phyloP scores from a whole-genome alignment of 2,113 vertebrate species.

The Tichodroma muraria region DNA sequence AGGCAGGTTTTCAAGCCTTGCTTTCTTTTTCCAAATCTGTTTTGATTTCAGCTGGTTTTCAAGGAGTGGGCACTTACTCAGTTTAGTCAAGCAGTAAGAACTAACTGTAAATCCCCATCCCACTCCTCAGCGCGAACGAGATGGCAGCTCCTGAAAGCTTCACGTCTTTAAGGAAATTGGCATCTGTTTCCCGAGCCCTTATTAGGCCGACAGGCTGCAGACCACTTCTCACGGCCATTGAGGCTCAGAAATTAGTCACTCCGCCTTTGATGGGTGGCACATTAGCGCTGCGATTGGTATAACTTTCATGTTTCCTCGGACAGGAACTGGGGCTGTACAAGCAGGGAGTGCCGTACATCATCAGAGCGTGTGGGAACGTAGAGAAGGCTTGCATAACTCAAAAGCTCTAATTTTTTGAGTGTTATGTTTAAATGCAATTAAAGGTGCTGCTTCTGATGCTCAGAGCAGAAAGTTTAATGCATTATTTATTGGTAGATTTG shows the following conservation, averaged over 20 bases:
- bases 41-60: constrained; percentile 9
- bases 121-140: background rate
- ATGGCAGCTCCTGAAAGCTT: constrained; percentile 18
- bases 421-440: background rate
- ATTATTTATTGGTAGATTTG: background rate
- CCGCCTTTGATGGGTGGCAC: background rate
- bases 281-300: background rate
- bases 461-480: background rate
- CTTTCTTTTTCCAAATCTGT: background rate
- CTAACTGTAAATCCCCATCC: background rate
- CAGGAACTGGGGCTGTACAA: background rate
- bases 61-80: background rate
- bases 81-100: background rate
- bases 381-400: background rate
- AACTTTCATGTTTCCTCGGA: background rate
- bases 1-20: background rate
- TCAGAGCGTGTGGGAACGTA: background rate
- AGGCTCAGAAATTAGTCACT: background rate
- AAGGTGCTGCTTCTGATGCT: background rate
- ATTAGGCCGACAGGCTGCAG: background rate
- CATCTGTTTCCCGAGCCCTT: background rate
- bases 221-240: background rate
- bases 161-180: background rate
- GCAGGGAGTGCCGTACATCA: background rate
- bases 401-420: background rate